Conservation (phyloP, 2,888 invertebrate genomes). For the Podabrus alpinus region DNA sequence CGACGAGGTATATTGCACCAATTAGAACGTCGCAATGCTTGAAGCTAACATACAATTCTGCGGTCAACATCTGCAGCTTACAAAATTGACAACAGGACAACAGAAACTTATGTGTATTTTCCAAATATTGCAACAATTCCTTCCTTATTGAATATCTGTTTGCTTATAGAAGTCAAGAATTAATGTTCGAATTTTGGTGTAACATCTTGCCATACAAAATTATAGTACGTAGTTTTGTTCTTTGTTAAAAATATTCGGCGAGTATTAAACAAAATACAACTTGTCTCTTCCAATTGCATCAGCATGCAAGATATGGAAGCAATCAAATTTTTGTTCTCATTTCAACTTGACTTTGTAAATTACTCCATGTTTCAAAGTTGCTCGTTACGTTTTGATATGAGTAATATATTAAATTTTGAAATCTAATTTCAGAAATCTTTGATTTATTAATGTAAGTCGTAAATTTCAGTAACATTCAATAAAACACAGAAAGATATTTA, state of each 20-base stretch:
- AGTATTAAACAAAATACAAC: neutral
- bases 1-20: constrained; percentile 12
- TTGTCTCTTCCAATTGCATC: neutral
- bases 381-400: neutral
- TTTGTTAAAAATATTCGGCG: neutral
- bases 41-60: constrained; percentile 11
- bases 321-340: neutral
- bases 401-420: neutral
- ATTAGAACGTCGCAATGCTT: constrained; percentile 19
- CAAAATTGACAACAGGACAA: neutral
- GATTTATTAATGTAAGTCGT: neutral
- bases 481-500: neutral
- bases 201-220: neutral
- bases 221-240: neutral
- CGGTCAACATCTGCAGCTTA: constrained; percentile 15
- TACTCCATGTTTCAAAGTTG: neutral
- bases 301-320: neutral
- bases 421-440: neutral
- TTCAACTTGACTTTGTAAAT: neutral
- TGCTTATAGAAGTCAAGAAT: no score
- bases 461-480: neutral
- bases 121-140: neutral
- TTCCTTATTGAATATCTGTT: neutral
- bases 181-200: neutral
- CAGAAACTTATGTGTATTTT: neutral